Evolutionary conservation across 2,797 vertebrate genomes (phyloP).

Genomic region (Galago senegalensis): DNA sequence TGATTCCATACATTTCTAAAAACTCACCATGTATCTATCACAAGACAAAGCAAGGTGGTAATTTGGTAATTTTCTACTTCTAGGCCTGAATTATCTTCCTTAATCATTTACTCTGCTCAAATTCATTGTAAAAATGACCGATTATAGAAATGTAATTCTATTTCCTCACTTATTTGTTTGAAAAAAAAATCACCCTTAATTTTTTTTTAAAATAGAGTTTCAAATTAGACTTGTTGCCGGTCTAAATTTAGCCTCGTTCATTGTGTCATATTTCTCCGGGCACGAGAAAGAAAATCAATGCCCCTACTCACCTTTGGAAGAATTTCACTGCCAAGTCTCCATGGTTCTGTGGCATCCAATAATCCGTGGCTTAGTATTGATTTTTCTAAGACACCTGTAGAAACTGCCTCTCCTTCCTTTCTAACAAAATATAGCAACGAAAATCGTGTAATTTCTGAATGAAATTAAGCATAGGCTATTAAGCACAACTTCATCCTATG

Average conservation of each 20-base stretch:
- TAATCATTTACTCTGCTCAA: conserved; percentile 36
- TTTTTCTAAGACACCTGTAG: conserved; percentile 85
- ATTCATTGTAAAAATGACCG: conserved; percentile 73
- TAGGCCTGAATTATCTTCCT: conserved; percentile 54
- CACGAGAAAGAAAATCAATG: conserved; percentile 78
- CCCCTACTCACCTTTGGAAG: conserved; percentile 80
- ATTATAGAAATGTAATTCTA: conserved; percentile 16
- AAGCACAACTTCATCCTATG: conserved; percentile 65
- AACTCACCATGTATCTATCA: background rate
- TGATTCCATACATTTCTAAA: conserved; percentile 26
- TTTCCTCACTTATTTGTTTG: conserved; percentile 15
- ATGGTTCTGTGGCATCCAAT: conserved; percentile 81
- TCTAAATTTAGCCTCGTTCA: conserved; percentile 71
- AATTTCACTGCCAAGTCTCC: conserved; percentile 84
- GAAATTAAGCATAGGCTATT: conserved; percentile 78
- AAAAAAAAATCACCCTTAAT: background rate
- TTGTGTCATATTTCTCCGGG: conserved; percentile 73
- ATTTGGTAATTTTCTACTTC: conserved; percentile 66
- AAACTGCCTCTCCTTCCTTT: conserved; percentile 86
- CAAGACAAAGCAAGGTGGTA: background rate
- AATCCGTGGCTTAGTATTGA: conserved; percentile 83
- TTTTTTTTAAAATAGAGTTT: conserved; percentile 63
- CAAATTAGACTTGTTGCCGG: conserved; percentile 30
- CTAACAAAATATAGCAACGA: conserved; percentile 85
- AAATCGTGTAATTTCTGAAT: conserved; percentile 78